These are phyloP conservation scores for Speoplatyrhinus poulsoni DNA, from an alignment of 2,113 vertebrate species.

Conservation along the genomic window DNA sequence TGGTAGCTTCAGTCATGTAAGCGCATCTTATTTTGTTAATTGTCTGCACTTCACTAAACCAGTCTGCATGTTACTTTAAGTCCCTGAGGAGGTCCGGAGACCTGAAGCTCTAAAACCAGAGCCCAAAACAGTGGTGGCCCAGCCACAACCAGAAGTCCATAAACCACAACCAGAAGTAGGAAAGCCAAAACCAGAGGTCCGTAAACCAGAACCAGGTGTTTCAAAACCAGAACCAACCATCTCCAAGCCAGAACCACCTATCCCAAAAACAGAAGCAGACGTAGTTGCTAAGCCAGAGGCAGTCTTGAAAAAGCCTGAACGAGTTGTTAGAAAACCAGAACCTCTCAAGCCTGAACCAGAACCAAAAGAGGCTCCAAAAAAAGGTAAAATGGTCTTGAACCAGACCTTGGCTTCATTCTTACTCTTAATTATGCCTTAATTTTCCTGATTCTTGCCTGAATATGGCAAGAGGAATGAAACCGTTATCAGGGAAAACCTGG, in stretches of 20 bases:
- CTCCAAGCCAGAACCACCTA: not conserved
- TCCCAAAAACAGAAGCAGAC: not conserved
- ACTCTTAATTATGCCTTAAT: not conserved
- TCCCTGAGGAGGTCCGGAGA: conserved; percentile 53
- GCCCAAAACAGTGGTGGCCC: conserved; percentile 21
- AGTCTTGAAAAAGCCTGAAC: not conserved
- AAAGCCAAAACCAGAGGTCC: conserved; percentile 20
- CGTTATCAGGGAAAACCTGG: not conserved
- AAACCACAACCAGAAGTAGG: conserved; percentile 23
- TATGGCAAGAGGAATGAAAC: too few species aligned
- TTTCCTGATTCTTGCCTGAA: too few species aligned
- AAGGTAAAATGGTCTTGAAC: conserved; percentile 52
- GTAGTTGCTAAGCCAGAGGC: conserved; percentile 3
- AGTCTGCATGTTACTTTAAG: conserved; percentile 78
- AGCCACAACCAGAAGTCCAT: conserved; percentile 27
- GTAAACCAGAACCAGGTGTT: conserved; percentile 8
- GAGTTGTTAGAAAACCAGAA: conserved; percentile 1
- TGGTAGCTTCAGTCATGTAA: conserved; percentile 60
- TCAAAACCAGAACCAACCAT: conserved; percentile 12
- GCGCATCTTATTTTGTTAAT: conserved; percentile 44
- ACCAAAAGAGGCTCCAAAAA: conserved; percentile 56
- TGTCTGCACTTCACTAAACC: conserved; percentile 26
- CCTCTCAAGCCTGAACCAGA: conserved; percentile 71
- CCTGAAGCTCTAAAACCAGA: conserved; percentile 21
- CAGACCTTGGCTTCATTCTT: not conserved